Evolutionary conservation across 53 echinoderm and acorn worm genomes (phyloP).

Genomic region (Luidia sarsii): DNA sequence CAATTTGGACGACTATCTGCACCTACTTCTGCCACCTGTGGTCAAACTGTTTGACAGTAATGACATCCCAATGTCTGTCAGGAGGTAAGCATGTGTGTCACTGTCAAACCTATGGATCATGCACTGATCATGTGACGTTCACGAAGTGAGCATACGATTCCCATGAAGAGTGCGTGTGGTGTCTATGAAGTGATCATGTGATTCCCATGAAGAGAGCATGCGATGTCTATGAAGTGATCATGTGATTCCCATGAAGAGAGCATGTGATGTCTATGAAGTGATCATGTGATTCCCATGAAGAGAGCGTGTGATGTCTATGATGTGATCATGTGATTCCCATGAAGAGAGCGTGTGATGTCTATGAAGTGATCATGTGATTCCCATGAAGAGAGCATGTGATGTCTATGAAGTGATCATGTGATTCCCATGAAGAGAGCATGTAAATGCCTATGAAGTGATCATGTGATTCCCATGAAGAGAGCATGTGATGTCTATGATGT

Average conservation of each 20-base stretch:
- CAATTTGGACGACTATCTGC: constrained; percentile 93
- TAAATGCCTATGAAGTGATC: not conserved
- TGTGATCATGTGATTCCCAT: not conserved
- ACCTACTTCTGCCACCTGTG: constrained; percentile 89
- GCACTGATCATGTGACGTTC: not conserved
- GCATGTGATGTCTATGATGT: not conserved
- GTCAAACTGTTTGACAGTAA: constrained; percentile 94
- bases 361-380: not conserved
- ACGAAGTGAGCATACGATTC: not conserved
- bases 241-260: not conserved
- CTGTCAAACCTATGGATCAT: not conserved
- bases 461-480: not conserved
- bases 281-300: not conserved
- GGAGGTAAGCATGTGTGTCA: constrained; percentile 69
- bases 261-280: not conserved
- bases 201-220: not conserved
- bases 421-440: not conserved
- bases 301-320: not conserved
- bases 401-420: not conserved
- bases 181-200: not conserved
- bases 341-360: not conserved
- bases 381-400: no score
- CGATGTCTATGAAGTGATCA: not conserved
- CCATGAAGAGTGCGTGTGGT: no score
- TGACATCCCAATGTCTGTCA: constrained; percentile 83